Evolutionary conservation across 2,888 invertebrate species (phyloP).

Genomic region (Leucophenga maculata): DNA sequence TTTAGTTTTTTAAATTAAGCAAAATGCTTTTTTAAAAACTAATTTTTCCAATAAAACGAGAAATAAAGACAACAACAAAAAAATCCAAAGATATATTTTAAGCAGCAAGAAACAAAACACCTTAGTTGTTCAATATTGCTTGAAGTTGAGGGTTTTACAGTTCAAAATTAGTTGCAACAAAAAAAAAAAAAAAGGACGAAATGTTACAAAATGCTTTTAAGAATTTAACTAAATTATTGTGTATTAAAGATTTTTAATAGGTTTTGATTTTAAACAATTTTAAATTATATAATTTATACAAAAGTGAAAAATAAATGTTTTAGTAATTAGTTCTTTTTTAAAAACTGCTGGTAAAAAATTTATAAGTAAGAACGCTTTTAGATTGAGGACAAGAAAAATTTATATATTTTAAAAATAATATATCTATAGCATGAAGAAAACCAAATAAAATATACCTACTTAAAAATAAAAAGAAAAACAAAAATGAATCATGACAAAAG

Average conservation of each 20-base stretch:
- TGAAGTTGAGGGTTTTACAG: constrained; percentile 34
- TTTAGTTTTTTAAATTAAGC: background rate
- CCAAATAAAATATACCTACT: constrained; percentile 14
- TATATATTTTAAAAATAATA: constrained; percentile 32
- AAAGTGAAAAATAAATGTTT: constrained; percentile 40
- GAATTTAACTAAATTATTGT: constrained; percentile 37
- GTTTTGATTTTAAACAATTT: constrained; percentile 59
- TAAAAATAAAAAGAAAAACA: background rate
- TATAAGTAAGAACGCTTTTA: background rate
- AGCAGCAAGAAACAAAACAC: background rate
- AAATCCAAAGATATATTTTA: constrained; percentile 61
- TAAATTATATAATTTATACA: constrained; percentile 61
- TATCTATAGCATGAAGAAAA: constrained; percentile 43
- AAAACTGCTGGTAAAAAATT: background rate
- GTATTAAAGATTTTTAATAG: background rate
- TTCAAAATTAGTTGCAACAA: constrained; percentile 53
- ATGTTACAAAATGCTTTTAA: constrained; percentile 51
- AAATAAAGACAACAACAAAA: constrained; percentile 19
- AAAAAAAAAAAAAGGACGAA: constrained; percentile 37
- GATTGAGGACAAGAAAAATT: no score
- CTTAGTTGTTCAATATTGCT: constrained; percentile 44
- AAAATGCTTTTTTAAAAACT: constrained; percentile 4
- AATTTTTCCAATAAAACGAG: background rate
- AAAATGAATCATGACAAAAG: constrained; percentile 1
- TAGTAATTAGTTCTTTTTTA: constrained; percentile 23